Conservation (phyloP, 2,113 vertebrate species). For the Lepus americanus region DNA sequence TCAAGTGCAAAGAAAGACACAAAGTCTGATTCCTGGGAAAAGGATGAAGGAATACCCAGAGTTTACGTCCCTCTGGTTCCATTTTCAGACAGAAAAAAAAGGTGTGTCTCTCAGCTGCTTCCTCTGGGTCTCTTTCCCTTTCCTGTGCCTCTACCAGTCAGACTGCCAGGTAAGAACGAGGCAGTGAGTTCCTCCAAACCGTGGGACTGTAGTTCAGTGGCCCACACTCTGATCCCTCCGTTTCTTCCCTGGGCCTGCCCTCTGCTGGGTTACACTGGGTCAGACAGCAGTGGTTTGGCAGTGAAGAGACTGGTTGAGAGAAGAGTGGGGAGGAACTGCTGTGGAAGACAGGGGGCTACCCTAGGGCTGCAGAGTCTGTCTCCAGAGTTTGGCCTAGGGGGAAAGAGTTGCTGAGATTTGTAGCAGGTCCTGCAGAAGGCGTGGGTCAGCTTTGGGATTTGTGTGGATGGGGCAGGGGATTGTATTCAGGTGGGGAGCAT, state of each 20-base stretch:
- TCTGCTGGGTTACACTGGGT: constrained; percentile 36
- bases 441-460: neutral
- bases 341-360: neutral
- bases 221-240: neutral
- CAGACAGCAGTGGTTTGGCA: neutral
- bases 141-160: neutral
- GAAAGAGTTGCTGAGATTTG: neutral
- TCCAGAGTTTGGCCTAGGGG: neutral
- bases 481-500: neutral
- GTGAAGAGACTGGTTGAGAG: neutral
- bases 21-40: constrained; percentile 40
- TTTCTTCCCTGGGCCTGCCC: neutral
- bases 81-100: constrained; percentile 34
- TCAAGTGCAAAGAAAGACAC: neutral
- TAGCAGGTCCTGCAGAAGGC: neutral
- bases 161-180: neutral
- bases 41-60: neutral
- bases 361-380: neutral
- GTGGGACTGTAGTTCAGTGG: neutral
- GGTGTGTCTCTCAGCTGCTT: neutral
- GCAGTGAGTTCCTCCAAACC: neutral
- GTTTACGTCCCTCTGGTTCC: neutral
- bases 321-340: neutral
- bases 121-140: neutral
- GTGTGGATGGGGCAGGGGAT: neutral